Base-by-base conservation (phyloP, 2,888 invertebrate genomes). In the Portevinia maculata region DNA sequence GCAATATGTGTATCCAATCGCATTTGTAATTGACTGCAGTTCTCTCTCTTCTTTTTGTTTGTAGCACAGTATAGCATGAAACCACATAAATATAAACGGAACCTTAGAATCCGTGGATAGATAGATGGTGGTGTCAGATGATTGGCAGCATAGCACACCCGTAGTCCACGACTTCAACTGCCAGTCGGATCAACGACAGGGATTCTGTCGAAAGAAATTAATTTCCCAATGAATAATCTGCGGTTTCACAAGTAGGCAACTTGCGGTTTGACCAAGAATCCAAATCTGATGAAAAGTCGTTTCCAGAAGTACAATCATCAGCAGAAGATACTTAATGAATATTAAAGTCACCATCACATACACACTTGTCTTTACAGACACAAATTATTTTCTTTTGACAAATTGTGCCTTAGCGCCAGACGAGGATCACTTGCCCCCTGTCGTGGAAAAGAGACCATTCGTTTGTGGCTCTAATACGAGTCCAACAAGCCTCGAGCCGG, bases 201-300 rank as follows among this genome's bases (percentile, higher is more conserved):
- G 44, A 19, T 44, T 34, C 19, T 13, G 46, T 53, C 46, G 50
- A 74, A 75, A 21, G 52, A 60, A 71, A 70, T 65, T 65, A 37
- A 76, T 76, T 81, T 76, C 41, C 48, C 46, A 75, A 70, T 71
- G 59, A 81, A 71, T 76, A 64, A 76, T 81, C 65, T 76, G 81
- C 70, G 81, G 81, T 81, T 65, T 64, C 37, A 37, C 64, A 64
- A 48, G 70, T 65, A 76, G 81, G 17, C 57, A 70, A 48, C 59
- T 48, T 81, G 81, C 17, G 81, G 81, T 81, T 81, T 70, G 64
- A 59, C 70, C 76, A 81, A 70, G 76, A 76, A 76, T 75, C 64
- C 53, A 64, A 81, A 75, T 70, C 53, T 52, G 64, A 75, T 81
- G 59, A 81, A 75, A 59, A 70, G 75, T 59, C 39, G 75, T 62